Evolutionary conservation across 2,797 vertebrate species (phyloP).

Genomic region (Siniperca scherzeri): DNA sequence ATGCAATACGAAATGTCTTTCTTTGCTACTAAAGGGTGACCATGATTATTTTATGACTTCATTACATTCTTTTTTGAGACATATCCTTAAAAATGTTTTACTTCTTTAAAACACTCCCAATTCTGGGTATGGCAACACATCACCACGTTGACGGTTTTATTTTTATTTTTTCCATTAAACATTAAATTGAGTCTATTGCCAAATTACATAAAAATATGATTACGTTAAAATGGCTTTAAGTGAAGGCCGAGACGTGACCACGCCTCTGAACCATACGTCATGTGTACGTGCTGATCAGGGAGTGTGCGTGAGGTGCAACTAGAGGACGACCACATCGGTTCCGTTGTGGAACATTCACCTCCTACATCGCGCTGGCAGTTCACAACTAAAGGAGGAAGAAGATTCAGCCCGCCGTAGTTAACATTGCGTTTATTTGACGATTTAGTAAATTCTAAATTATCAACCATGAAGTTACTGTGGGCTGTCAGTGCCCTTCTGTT

Average conservation of each 20-base stretch:
- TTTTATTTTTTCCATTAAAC: not conserved
- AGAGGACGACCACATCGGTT: slow-evolving; percentile 74
- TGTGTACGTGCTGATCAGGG: slow-evolving; percentile 74
- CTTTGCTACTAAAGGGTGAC: not conserved
- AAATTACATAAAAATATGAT: not conserved
- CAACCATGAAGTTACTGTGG: slow-evolving; percentile 80
- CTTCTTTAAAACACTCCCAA: not conserved
- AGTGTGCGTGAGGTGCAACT: slow-evolving; percentile 68
- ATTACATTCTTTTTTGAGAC: not conserved
- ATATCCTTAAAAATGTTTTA: not conserved
- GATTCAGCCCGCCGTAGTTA: no score
- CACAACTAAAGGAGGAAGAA: not conserved
- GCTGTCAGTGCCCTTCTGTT: slow-evolving; percentile 77
- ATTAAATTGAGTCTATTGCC: not conserved
- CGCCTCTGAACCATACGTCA: slow-evolving; percentile 50
- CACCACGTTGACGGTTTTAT: no score
- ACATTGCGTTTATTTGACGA: not conserved
- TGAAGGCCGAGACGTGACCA: slow-evolving; percentile 38
- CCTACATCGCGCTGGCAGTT: not conserved
- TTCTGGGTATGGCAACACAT: not conserved
- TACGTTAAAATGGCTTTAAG: not conserved
- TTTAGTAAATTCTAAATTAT: not conserved
- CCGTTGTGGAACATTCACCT: not conserved
- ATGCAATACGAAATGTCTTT: not conserved
- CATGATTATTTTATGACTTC: not conserved